Evolutionary conservation across 2,888 invertebrate genomes (phyloP).

Genomic region (Orthosia cruda): DNA sequence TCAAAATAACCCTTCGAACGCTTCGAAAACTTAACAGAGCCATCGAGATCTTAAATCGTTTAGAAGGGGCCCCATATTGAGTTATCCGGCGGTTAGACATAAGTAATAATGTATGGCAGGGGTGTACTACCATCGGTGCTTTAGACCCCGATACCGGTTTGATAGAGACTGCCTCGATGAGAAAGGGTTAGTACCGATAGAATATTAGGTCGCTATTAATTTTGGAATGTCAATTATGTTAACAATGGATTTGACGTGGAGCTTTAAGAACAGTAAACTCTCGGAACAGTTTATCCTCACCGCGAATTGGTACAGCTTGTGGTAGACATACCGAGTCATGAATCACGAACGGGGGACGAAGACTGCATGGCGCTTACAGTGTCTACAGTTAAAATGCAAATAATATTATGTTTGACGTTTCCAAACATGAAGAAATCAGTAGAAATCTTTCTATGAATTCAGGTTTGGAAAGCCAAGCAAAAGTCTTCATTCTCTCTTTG

Average conservation of each 20-base stretch:
- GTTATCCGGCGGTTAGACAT: slow-evolving; percentile 87
- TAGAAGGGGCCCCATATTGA: slow-evolving; percentile 85
- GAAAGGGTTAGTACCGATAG: slow-evolving; percentile 81
- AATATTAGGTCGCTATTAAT: slow-evolving; percentile 68
- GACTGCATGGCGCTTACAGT: not conserved
- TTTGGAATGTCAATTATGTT: slow-evolving; percentile 58
- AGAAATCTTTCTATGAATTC: not conserved
- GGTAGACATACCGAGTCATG: not conserved
- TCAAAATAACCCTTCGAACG: slow-evolving; percentile 84
- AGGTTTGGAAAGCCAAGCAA: not conserved
- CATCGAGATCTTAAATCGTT: slow-evolving; percentile 89
- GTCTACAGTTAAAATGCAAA: not conserved
- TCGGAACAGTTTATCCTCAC: slow-evolving; percentile 23
- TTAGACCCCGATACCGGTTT: slow-evolving; percentile 78
- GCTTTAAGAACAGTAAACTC: slow-evolving; percentile 17
- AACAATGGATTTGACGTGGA: slow-evolving; percentile 50
- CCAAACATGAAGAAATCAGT: not conserved
- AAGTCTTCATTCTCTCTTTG: too few species aligned
- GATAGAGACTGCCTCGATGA: slow-evolving; percentile 78
- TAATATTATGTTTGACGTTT: not conserved
- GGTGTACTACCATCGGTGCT: slow-evolving; percentile 76
- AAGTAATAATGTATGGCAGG: slow-evolving; percentile 88
- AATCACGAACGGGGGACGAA: not conserved
- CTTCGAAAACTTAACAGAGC: slow-evolving; percentile 81
- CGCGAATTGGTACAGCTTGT: slow-evolving; percentile 10